Percentiles rank a stretch among this genome's conserved stretches.
These are phyloP conservation scores for Zootermopsis nevadensis DNA, from an alignment of 2,888 invertebrate species.

Conservation along the genomic window DNA sequence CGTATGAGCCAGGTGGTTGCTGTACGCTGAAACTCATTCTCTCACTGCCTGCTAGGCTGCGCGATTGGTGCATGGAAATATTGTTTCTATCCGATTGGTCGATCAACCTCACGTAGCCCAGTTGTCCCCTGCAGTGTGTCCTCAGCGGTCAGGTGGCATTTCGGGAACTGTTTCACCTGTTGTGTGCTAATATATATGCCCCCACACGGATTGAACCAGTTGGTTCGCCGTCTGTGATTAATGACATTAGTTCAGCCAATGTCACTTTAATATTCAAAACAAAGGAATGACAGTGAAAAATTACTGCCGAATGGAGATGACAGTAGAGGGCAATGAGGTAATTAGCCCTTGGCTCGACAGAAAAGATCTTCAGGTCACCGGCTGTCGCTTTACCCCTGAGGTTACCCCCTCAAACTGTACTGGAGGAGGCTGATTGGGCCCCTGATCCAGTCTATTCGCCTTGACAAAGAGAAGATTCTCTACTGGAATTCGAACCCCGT, in stretches of 20 bases:
- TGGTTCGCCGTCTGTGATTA: not conserved
- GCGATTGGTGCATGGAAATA: not conserved
- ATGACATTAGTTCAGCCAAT: not conserved
- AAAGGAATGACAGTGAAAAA: not conserved
- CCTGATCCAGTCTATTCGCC: too few relatives aligned
- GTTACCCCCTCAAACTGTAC: too few relatives aligned
- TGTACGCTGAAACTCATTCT: not conserved
- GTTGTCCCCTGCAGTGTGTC: not conserved
- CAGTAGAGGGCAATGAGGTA: not conserved
- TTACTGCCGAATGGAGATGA: not conserved
- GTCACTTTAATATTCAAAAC: not conserved
- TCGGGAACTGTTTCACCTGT: not conserved
- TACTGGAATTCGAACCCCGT: too few relatives aligned
- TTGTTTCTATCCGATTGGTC: not conserved
- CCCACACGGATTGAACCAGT: not conserved
- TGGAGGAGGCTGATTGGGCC: too few relatives aligned
- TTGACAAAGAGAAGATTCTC: too few relatives aligned
- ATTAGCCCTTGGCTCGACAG: not conserved
- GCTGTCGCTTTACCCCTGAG: too few relatives aligned
- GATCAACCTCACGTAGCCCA: too few relatives aligned
- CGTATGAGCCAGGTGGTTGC: not conserved
- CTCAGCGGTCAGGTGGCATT: not conserved
- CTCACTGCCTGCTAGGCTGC: not conserved
- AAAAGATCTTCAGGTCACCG: too few relatives aligned
- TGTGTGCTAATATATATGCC: not conserved